A percentile compares a stretch with the other conserved stretches of the same genome.
Conservation (phyloP, 2,797 vertebrate species). For the Aldrovandia affinis region DNA sequence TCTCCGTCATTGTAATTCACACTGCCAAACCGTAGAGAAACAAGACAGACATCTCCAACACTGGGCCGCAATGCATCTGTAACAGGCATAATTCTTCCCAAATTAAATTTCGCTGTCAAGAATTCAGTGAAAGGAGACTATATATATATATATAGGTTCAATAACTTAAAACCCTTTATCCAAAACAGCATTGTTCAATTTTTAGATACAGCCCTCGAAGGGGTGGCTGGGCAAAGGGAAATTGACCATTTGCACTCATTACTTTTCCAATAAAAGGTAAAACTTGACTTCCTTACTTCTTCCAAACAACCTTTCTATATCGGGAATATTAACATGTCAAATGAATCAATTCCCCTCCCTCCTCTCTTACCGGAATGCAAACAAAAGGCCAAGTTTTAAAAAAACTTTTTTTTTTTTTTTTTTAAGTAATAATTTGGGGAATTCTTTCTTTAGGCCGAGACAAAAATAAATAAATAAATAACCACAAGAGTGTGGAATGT, state of each 20-base stretch:
- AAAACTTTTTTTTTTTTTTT: no score
- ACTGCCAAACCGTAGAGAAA: constrained; percentile 75
- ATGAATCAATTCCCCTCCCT: not conserved
- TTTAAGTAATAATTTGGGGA: not conserved
- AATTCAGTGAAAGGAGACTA: not conserved
- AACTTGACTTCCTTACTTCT: not conserved
- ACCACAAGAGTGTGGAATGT: constrained; percentile 84
- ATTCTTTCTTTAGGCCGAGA: constrained; percentile 74
- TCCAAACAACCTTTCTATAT: constrained; percentile 77
- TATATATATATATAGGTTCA: constrained; percentile 65
- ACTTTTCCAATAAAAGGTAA: constrained; percentile 67
- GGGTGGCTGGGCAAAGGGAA: constrained; percentile 21
- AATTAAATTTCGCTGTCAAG: not conserved
- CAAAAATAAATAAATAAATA: constrained; percentile 99
- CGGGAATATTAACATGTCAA: constrained; percentile 66
- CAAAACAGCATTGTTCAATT: constrained; percentile 68
- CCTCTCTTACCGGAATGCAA: constrained; percentile 78
- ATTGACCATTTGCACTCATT: constrained; percentile 73
- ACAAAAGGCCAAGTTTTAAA: constrained; percentile 66
- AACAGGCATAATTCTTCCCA: constrained; percentile 38
- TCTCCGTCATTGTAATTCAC: constrained; percentile 85
- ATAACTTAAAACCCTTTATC: constrained; percentile 77
- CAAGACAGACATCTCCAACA: constrained; percentile 61
- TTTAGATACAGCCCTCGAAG: constrained; percentile 58
- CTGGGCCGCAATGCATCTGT: constrained; percentile 69